Evolutionary conservation across 2,888 invertebrate genomes (phyloP), one percentile per base, ranked within the genome.

Genomic region (Acanthosepion pharaonis): DNA sequence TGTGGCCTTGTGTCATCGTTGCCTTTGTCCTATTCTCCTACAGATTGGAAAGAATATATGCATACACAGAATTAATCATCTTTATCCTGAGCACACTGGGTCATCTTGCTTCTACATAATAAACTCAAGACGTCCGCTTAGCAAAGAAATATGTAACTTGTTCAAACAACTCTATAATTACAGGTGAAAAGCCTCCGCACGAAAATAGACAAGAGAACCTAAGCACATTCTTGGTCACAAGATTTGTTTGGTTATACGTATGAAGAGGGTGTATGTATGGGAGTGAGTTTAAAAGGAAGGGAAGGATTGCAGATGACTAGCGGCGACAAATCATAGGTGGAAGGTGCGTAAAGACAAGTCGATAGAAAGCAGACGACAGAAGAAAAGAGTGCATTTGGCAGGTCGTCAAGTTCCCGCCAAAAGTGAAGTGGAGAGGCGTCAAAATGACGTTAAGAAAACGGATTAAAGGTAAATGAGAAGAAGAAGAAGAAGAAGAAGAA

Each of bases 351-450:
- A 78, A n/a, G n/a, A 78, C 78, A n/a, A 78, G 78, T 15, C 78
- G 78, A n/a, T 15, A 78, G n/a, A 78, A 78, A 78, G n/a, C n/a
- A n/a, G 78, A n/a, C 78, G 78, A n/a, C 78, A n/a, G 78, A 78
- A n/a, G 78, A 78, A 78, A 15, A 78, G 78, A n/a, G 78, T 78
- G 78, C 78, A 33, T n/a, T 33, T 78, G 78, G 78, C 78, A 78
- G n/a, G 78, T 78, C 78, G n/a, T n/a, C 78, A 78, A 33, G 78
- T 78, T 78, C 78, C n/a, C n/a, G 78, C n/a, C 78, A 78, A 78
- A 78, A n/a, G n/a, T n/a, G 18, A 78, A 78, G 18, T n/a, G n/a
- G 78, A 78, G 4, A n/a, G n/a, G n/a, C n/a, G n/a, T 78, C 15
- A 78, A 33, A 78, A 78, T 33, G n/a, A 18, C 78, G n/a, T 15